phyloP scores from a whole-genome alignment of 2,888 invertebrate species.

The Melangyna quadrimaculata region DNA sequence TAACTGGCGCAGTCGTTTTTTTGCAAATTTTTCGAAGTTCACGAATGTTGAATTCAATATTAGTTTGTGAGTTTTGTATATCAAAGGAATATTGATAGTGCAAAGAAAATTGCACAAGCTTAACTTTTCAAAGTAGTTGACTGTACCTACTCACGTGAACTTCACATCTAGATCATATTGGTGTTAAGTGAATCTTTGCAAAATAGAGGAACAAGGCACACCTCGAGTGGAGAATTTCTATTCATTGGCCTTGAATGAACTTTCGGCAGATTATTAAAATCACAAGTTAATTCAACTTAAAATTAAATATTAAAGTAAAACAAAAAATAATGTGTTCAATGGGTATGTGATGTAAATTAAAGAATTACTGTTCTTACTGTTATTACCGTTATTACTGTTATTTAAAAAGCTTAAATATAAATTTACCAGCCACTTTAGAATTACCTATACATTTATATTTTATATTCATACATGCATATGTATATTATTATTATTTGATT shows the following conservation, averaged over 20 bases:
- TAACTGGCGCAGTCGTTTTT: conserved; percentile 1
- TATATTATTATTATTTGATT: too few species aligned
- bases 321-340: too few species aligned
- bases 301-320: not conserved
- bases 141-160: not conserved
- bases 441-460: too few species aligned
- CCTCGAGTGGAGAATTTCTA: not conserved
- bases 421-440: too few species aligned
- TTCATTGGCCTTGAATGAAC: not conserved
- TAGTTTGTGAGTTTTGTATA: not conserved
- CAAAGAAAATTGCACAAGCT: not conserved
- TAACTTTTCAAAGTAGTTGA: not conserved
- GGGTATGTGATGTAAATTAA: too few species aligned
- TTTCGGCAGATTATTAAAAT: not conserved
- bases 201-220: not conserved
- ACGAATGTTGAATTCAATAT: not conserved
- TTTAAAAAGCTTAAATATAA: too few species aligned
- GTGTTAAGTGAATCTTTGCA: not conserved
- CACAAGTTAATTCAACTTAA: not conserved
- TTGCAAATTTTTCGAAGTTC: not conserved
- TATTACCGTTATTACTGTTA: too few species aligned
- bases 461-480: too few species aligned
- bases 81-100: too few species aligned
- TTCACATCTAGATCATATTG: not conserved
- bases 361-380: too few species aligned